A percentile compares a stretch with the other conserved stretches of the same genome.
These are phyloP conservation scores for Eumeta japonica DNA, from an alignment of 1,140 invertebrate species.

Conservation along the genomic window DNA sequence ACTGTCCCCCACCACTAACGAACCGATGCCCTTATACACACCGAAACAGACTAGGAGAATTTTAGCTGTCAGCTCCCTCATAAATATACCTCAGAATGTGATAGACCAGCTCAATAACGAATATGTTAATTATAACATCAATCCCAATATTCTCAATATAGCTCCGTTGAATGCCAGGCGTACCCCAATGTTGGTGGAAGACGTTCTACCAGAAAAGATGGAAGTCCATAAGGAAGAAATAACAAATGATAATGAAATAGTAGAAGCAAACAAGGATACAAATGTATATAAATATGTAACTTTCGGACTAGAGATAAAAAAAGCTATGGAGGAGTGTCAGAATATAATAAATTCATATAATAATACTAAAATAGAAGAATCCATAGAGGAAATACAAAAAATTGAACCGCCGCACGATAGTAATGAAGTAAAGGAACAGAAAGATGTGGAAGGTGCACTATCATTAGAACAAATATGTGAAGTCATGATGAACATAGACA, in stretches of 20 bases:
- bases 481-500: slow-evolving; percentile 42
- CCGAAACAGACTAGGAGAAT: slow-evolving; percentile 32
- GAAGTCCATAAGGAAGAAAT: slow-evolving; percentile 10
- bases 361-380: slow-evolving; percentile 16
- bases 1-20: slow-evolving; percentile 37
- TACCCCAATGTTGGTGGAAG: slow-evolving; percentile 16
- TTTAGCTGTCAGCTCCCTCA: slow-evolving; percentile 33
- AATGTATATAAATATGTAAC: slow-evolving; percentile 40
- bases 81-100: background rate
- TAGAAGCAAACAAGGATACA: slow-evolving; percentile 18
- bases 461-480: slow-evolving; percentile 45
- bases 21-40: slow-evolving; percentile 31
- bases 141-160: slow-evolving; percentile 16
- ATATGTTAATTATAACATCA: slow-evolving; percentile 11
- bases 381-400: too few relatives aligned
- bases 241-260: slow-evolving; percentile 9
- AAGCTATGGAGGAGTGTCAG: slow-evolving; percentile 48
- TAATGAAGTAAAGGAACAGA: too few relatives aligned
- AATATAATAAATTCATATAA: slow-evolving; percentile 49
- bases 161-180: slow-evolving; percentile 19
- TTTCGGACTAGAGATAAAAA: slow-evolving; percentile 45
- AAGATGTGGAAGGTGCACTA: slow-evolving; percentile 19
- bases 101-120: slow-evolving; percentile 22
- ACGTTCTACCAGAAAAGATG: slow-evolving; percentile 7
- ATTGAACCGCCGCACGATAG: background rate